Evolutionary conservation across 2,113 vertebrate genomes (phyloP), one percentile per base, ranked within the genome.

Genomic region (Lagopus muta): DNA sequence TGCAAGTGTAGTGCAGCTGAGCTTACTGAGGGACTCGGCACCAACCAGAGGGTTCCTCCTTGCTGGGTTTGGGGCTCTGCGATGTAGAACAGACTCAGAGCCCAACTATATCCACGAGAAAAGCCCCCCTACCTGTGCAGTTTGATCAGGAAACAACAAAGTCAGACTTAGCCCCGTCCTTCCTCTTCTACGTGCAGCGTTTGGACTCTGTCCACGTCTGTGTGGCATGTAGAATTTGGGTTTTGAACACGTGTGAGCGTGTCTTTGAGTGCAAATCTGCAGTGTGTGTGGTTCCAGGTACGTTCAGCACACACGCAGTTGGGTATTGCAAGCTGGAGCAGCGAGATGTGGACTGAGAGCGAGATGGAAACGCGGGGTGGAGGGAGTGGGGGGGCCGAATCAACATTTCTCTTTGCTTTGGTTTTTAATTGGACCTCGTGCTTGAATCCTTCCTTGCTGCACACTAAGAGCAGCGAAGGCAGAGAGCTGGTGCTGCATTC

Each of bases 331-430:
- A 3, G 24, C 30, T 14, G 72, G 40, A 36, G 34, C 47, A 7
- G 1, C 7, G 66, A 13, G 61, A 9, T 0, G 10, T 2, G 60
- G 28, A 40, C 34, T 2, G 0, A 2, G 0, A 2, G 75, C 3
- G 10, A 1, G 32, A 2, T 38, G 2, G 32, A 20, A 42, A 18
- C 43, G 1, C 22, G 17, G 47, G 47, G 5, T 4, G 20, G 47
- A 17, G 45, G 45, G 45, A 40, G 40, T 16, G 15, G 15, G 20
- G 47, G 12, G 48, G 12, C 14, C 4, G 48, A 25, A 50, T 11
- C 12, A 25, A 25, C 48, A 7, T 24, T 50, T 48, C 48, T 52
- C 24, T 52, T 54, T 25, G 25, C 25, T 54, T 16, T 54, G 27
- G 52, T 14, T 62, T n/a, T 24, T 27, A 8, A 38, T 28, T 17